Evolutionary conservation across 2,797 vertebrate species (phyloP).

Genomic region (Lagodon rhomboides): DNA sequence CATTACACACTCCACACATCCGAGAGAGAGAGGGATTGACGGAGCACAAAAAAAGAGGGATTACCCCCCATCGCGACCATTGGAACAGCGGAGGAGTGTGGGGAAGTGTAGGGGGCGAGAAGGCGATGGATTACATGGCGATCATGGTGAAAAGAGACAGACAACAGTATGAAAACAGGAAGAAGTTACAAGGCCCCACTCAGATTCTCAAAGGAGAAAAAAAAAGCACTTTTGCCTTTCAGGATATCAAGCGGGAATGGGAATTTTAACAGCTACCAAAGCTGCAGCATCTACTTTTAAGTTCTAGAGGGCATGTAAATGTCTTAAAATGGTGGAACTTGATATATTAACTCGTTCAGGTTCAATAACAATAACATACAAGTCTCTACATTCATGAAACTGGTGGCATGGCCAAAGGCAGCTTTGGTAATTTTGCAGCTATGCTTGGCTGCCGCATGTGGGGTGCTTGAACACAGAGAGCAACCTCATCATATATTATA

Average conservation of each 20-base stretch:
- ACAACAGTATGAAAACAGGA: constrained; percentile 30
- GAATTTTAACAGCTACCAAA: constrained; percentile 6
- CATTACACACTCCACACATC: constrained; percentile 75
- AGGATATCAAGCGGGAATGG: constrained; percentile 23
- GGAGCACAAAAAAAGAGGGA: constrained; percentile 65
- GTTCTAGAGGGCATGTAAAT: neutral
- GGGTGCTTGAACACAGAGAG: neutral
- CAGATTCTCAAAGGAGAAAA: constrained; percentile 15
- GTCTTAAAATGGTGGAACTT: neutral
- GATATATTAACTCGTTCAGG: neutral
- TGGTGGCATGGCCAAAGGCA: neutral
- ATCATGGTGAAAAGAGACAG: constrained; percentile 47
- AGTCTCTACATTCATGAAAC: neutral
- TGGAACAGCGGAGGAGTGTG: constrained; percentile 37
- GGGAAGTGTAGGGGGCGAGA: constrained; percentile 29
- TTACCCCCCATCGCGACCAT: constrained; percentile 58
- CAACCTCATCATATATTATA: neutral
- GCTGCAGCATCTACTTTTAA: neutral
- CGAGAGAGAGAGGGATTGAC: constrained; percentile 59
- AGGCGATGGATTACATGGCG: constrained; percentile 62
- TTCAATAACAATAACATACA: neutral
- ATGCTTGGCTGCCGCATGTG: neutral
- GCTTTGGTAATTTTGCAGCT: neutral
- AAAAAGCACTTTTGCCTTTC: constrained; percentile 10
- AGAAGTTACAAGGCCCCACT: constrained; percentile 27